Conservation (phyloP, 1,140 invertebrate species). For the Temnothorax nylanderi region DNA sequence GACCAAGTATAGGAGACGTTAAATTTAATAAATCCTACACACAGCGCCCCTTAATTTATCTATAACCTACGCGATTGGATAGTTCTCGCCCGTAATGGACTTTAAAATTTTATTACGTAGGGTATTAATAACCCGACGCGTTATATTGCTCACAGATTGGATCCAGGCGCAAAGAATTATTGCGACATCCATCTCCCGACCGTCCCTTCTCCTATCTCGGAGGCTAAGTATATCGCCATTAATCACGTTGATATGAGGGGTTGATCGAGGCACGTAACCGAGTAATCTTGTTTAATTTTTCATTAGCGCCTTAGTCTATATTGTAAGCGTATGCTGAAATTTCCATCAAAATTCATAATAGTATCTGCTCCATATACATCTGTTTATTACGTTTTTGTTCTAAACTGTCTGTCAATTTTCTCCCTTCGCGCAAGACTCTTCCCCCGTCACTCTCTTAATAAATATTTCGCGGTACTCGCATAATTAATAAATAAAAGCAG, state of each 20-base stretch:
- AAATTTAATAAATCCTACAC: slow-evolving; percentile 69
- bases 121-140: slow-evolving; percentile 66
- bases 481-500: slow-evolving; percentile 36
- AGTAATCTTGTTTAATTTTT: slow-evolving; percentile 42
- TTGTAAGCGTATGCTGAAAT: background rate
- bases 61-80: slow-evolving; percentile 67
- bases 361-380: background rate
- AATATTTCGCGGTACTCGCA: background rate
- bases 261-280: slow-evolving; percentile 13
- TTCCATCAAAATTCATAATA: slow-evolving; percentile 2
- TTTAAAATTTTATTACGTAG: slow-evolving; percentile 72
- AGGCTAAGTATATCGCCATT: slow-evolving; percentile 21
- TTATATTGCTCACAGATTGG: slow-evolving; percentile 51
- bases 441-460: background rate
- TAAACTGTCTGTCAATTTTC: background rate
- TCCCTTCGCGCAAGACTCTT: background rate
- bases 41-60: slow-evolving; percentile 65
- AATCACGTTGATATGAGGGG: slow-evolving; percentile 23
- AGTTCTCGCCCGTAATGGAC: slow-evolving; percentile 67
- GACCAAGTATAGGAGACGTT: slow-evolving; percentile 31
- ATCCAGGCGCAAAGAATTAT: slow-evolving; percentile 66
- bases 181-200: slow-evolving; percentile 14
- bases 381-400: background rate
- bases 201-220: background rate
- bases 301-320: background rate